These are phyloP conservation scores for Catostomus latipinnis DNA, from an alignment of 2,797 vertebrate species.

Conservation along the genomic window DNA sequence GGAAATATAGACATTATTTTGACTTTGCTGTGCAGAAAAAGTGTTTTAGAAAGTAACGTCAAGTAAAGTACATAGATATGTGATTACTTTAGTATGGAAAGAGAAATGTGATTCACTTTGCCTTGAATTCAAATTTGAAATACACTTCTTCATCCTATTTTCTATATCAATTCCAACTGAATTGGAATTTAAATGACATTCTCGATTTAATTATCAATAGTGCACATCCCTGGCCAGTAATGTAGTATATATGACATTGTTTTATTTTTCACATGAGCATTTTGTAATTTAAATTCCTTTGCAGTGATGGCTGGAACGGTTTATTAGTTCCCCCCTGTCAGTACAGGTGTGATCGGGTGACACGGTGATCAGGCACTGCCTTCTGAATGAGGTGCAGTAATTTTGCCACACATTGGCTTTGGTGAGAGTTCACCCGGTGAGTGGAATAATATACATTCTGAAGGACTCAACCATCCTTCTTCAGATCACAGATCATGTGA, in stretches of 20 bases:
- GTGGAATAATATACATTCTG: constrained; percentile 10
- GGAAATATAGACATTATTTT: too few relatives aligned
- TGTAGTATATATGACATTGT: background rate
- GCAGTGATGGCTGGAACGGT: constrained; percentile 6
- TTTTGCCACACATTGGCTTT: constrained; percentile 42
- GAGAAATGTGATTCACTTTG: too few relatives aligned
- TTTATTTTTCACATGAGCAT: background rate
- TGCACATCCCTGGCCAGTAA: background rate
- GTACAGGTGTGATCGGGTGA: constrained; percentile 14
- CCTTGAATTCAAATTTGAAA: too few relatives aligned
- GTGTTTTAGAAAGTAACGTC: too few relatives aligned
- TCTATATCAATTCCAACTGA: too few relatives aligned
- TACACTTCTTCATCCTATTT: too few relatives aligned
- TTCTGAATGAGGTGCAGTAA: constrained; percentile 18
- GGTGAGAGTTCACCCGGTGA: constrained; percentile 21
- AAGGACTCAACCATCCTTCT: background rate
- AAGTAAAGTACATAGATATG: too few relatives aligned
- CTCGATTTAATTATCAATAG: too few relatives aligned
- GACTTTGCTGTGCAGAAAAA: too few relatives aligned
- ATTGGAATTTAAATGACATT: too few relatives aligned
- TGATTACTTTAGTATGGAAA: too few relatives aligned
- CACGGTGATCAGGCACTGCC: constrained; percentile 25
- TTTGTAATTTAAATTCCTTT: background rate
- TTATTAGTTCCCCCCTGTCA: constrained; percentile 26
- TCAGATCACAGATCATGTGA: background rate